A percentile compares a stretch with the other conserved stretches of the same genome.
Evolutionary conservation across 2,113 vertebrate species (phyloP).

Genomic region (Pitta sordida): DNA sequence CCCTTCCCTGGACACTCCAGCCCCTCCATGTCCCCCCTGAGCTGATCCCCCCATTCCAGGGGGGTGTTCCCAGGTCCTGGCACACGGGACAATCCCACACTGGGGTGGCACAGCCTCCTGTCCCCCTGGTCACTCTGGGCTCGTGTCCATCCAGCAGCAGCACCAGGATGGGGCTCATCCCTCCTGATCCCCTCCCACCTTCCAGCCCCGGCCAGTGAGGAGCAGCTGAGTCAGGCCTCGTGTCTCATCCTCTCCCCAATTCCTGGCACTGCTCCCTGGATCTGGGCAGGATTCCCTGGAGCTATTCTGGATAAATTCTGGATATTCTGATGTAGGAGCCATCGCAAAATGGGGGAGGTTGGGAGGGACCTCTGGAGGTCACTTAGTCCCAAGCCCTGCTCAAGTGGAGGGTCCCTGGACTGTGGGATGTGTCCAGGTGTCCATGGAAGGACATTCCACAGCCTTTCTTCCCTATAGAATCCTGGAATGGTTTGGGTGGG

Average conservation of each 20-base stretch:
- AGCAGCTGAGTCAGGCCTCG: neutral
- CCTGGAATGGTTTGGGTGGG: too few species aligned
- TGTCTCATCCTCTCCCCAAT: neutral
- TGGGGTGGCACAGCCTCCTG: neutral
- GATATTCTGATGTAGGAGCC: too few species aligned
- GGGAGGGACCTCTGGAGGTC: neutral
- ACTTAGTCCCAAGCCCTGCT: neutral
- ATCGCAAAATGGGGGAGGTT: neutral
- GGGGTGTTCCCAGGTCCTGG: too few species aligned
- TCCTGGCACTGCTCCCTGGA: neutral
- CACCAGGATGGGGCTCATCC: too few species aligned
- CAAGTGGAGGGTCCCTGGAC: neutral
- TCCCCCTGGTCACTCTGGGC: neutral
- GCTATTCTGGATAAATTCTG: too few species aligned
- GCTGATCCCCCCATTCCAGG: too few species aligned
- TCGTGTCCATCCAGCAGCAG: neutral
- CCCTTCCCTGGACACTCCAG: neutral
- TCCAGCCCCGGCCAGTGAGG: too few species aligned
- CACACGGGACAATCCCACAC: neutral
- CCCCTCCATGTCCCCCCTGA: too few species aligned
- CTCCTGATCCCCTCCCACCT: too few species aligned
- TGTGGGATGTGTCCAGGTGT: neutral
- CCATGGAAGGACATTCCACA: neutral
- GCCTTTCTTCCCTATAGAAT: neutral
- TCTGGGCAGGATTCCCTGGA: neutral